Percentiles rank a stretch among this genome's conserved stretches.
Conservation (phyloP, 2,888 invertebrate genomes). For the Sericinus montela region DNA sequence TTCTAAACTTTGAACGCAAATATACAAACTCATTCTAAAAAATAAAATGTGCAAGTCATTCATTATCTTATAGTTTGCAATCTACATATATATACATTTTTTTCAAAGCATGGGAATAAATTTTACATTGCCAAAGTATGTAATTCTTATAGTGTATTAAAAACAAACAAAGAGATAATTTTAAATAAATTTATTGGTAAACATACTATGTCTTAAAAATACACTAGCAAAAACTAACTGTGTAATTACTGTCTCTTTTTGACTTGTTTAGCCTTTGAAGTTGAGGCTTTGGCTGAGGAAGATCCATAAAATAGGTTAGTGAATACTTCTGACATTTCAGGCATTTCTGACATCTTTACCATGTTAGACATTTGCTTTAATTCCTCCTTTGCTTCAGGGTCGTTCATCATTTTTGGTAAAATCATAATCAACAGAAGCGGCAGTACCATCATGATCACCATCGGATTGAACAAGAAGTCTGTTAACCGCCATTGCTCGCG, state of each 20-base stretch:
- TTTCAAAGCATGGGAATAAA: no score
- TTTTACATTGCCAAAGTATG: no score
- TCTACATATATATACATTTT: no score
- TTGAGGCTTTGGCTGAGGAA: constrained; percentile 65
- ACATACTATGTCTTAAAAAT: constrained; percentile 7
- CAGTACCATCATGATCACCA: constrained; percentile 98
- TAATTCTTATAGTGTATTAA: no score
- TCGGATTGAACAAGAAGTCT: constrained; percentile 97
- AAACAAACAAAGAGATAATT: background rate
- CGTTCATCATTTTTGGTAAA: constrained; percentile 97
- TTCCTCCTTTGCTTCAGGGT: constrained; percentile 98
- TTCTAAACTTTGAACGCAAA: no score
- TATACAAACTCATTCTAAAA: no score
- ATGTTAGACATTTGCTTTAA: constrained; percentile 93
- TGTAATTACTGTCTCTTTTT: constrained; percentile 63
- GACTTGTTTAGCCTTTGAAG: constrained; percentile 64
- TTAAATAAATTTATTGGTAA: constrained; percentile 7
- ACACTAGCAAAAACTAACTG: constrained; percentile 6
- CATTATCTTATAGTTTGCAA: no score
- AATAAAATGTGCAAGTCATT: no score
- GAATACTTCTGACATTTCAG: constrained; percentile 97
- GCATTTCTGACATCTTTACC: constrained; percentile 91
- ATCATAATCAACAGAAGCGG: constrained; percentile 94
- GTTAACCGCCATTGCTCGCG: constrained; percentile 98
- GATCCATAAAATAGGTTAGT: constrained; percentile 91